Conservation (phyloP, 2,797 vertebrate species). For the Caiman crocodilus region DNA sequence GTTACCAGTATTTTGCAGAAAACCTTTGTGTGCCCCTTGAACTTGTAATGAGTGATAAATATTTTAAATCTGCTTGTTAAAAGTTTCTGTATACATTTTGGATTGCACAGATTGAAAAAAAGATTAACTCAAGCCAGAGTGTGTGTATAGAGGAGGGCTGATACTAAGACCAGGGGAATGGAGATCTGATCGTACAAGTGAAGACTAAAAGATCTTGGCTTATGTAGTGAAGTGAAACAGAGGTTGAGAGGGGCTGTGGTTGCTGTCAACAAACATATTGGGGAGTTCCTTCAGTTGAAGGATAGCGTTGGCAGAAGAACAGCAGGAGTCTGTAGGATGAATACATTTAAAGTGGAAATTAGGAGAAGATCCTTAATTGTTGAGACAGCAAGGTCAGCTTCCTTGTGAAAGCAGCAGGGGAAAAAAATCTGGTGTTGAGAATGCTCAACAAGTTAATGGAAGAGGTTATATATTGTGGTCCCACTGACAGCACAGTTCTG, state of each 20-base stretch:
- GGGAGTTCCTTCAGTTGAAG: not conserved
- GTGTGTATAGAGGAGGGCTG: not conserved
- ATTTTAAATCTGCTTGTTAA: not conserved
- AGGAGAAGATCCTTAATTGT: not conserved
- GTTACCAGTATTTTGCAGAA: not conserved
- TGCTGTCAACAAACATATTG: too few relatives aligned
- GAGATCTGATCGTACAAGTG: fast-evolving
- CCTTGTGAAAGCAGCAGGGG: not conserved
- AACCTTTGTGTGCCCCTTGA: not conserved
- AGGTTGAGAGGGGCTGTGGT: not conserved
- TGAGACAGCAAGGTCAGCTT: not conserved
- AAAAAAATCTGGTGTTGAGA: too few relatives aligned
- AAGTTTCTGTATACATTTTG: not conserved
- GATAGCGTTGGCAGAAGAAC: not conserved
- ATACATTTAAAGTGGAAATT: not conserved
- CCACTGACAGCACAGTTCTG: too few relatives aligned
- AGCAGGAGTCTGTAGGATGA: not conserved
- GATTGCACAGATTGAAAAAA: not conserved
- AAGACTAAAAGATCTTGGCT: not conserved
- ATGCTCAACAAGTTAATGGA: too few relatives aligned
- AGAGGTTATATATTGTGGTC: too few relatives aligned
- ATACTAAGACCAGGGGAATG: not conserved
- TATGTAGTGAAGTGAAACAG: not conserved
- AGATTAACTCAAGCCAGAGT: not conserved
- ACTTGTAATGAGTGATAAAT: not conserved